Percentiles rank a stretch among this genome's conserved stretches.
These are phyloP conservation scores for Tiliacea citrago DNA, from an alignment of 2,888 invertebrate genomes.

Conservation along the genomic window DNA sequence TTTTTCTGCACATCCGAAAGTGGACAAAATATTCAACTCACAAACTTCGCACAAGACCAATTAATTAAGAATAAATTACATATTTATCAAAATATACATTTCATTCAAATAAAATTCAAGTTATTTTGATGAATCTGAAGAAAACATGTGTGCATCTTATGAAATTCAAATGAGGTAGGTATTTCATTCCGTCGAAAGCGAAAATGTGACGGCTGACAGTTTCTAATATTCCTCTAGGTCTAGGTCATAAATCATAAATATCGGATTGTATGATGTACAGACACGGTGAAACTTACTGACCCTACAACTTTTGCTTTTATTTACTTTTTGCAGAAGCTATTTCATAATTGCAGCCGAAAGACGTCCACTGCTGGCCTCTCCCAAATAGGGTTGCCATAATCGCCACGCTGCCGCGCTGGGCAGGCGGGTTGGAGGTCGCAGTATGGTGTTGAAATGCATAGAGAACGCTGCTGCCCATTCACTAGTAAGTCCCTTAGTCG, in stretches of 20 bases:
- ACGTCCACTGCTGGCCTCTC: no score
- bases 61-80: slow-evolving; percentile 24
- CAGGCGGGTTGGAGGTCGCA: no score
- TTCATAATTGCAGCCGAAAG: background rate
- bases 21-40: slow-evolving; percentile 26
- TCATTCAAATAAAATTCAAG: slow-evolving; percentile 28
- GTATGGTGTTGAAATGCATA: no score
- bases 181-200: slow-evolving; percentile 65
- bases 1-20: background rate
- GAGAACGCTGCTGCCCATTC: no score
- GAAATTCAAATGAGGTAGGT: slow-evolving; percentile 60
- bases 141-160: slow-evolving; percentile 18
- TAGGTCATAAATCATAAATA: slow-evolving; percentile 59
- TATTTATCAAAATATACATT: slow-evolving; percentile 36
- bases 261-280: slow-evolving; percentile 29
- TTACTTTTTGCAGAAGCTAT: background rate
- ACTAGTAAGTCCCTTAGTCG: no score
- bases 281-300: slow-evolving; percentile 19
- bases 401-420: no score
- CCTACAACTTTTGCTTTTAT: slow-evolving; percentile 28
- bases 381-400: no score
- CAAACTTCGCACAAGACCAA: slow-evolving; percentile 14
- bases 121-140: slow-evolving; percentile 31
- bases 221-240: slow-evolving; percentile 70
- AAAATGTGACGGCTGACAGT: slow-evolving; percentile 55